Evolutionary conservation across 2,888 invertebrate genomes (phyloP).

Genomic region (Mesochorus sp.): DNA sequence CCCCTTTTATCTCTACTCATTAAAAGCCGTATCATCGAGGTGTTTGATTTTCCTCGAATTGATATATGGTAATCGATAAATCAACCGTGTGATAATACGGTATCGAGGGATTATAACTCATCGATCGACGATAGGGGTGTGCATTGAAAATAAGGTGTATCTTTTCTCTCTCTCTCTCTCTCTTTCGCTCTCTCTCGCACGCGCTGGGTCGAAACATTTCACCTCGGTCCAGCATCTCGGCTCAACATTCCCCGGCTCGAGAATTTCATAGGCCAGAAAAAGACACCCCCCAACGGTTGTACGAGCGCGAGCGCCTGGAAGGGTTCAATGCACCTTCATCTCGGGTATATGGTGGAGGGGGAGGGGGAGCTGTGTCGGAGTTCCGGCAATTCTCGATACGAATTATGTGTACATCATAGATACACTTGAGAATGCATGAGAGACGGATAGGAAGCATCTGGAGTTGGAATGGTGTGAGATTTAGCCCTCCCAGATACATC

Average conservation of each 20-base stretch:
- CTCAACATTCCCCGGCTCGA: background rate
- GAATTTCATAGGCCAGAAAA: background rate
- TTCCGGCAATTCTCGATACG: conserved; percentile 49
- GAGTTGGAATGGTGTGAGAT: conserved; percentile 36
- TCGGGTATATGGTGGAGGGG: too few relatives aligned
- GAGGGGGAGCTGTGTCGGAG: conserved; percentile 8
- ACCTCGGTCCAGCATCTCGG: background rate
- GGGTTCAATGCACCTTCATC: background rate
- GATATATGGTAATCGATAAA: too few relatives aligned
- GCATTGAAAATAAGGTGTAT: too few relatives aligned
- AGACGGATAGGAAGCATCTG: conserved; percentile 32
- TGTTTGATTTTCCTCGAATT: too few relatives aligned
- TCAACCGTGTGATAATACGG: too few relatives aligned
- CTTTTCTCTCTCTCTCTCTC: background rate
- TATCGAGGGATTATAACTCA: too few relatives aligned
- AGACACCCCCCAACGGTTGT: background rate
- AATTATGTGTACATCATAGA: conserved; percentile 43
- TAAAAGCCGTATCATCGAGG: too few relatives aligned
- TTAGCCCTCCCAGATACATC: background rate
- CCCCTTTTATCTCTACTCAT: too few relatives aligned
- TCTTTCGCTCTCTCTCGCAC: background rate
- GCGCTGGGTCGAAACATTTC: background rate
- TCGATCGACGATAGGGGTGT: too few relatives aligned
- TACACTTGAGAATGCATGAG: conserved; percentile 56
- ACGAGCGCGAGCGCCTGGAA: too few relatives aligned